phyloP scores from a whole-genome alignment of 2,888 invertebrate genomes.

The Noctua pronuba region DNA sequence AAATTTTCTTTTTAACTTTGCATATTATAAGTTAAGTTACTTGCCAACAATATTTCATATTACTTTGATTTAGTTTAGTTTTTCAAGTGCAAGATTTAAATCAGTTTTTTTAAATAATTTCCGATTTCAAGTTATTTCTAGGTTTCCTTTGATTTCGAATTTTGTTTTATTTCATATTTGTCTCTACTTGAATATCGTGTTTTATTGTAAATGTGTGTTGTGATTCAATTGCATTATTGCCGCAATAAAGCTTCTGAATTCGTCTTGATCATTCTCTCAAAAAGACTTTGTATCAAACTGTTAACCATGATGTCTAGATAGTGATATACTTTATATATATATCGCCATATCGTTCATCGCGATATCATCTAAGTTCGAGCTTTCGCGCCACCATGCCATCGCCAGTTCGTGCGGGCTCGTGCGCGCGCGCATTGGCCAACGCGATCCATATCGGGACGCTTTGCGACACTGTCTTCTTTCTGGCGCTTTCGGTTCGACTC shows the following conservation, averaged over 20 bases:
- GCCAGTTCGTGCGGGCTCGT: conserved; percentile 28
- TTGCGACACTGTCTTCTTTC: conserved; percentile 77
- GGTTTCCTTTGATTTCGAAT: neutral
- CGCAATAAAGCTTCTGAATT: neutral
- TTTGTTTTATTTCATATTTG: neutral
- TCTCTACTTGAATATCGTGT: neutral
- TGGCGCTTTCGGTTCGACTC: conserved; percentile 71
- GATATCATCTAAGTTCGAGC: conserved; percentile 29
- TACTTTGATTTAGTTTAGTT: neutral
- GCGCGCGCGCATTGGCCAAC: conserved; percentile 77
- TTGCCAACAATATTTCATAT: neutral
- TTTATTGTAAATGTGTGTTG: neutral
- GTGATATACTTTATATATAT: neutral
- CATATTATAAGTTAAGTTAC: neutral
- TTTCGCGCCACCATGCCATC: neutral
- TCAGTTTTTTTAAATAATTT: neutral
- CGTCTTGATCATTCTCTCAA: neutral
- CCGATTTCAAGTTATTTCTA: neutral
- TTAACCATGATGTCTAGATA: neutral
- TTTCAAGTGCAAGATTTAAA: neutral
- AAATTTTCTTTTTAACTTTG: neutral
- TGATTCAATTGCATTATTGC: neutral
- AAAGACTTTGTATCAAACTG: neutral
- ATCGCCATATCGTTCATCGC: neutral
- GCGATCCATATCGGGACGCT: conserved; percentile 77